Percentiles rank a stretch among this genome's conserved stretches.
Conservation (phyloP, 1,140 invertebrate species). For the Magallana gigas region DNA sequence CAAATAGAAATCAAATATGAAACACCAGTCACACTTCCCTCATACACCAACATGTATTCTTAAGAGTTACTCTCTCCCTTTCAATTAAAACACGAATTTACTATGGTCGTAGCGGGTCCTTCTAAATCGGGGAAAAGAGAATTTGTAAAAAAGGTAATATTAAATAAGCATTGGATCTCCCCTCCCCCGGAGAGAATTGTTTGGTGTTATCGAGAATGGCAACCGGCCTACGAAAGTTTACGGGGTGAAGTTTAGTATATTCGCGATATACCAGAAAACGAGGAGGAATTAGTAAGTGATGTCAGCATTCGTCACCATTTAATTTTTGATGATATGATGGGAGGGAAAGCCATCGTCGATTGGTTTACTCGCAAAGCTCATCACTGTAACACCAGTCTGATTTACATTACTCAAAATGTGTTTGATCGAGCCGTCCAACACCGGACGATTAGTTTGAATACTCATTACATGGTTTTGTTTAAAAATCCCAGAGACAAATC, state of each 20-base stretch:
- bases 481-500: neutral
- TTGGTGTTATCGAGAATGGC: neutral
- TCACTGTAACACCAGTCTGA: neutral
- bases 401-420: neutral
- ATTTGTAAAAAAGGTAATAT: neutral
- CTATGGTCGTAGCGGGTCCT: neutral
- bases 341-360: neutral
- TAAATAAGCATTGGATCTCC: neutral
- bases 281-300: neutral
- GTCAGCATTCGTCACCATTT: neutral
- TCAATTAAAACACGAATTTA: neutral
- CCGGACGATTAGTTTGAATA: neutral
- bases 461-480: neutral
- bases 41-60: neutral
- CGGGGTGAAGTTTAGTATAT: neutral
- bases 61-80: neutral
- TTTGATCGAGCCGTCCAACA: neutral
- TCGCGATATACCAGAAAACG: neutral
- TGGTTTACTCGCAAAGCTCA: neutral
- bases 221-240: neutral
- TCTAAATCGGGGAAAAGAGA: neutral
- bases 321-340: neutral
- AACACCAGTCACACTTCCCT: neutral
- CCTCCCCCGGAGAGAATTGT: too few relatives aligned
- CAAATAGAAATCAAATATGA: too few relatives aligned